Evolutionary conservation across 2,797 vertebrate genomes (phyloP).

Genomic region (Oreochromis mossambicus): DNA sequence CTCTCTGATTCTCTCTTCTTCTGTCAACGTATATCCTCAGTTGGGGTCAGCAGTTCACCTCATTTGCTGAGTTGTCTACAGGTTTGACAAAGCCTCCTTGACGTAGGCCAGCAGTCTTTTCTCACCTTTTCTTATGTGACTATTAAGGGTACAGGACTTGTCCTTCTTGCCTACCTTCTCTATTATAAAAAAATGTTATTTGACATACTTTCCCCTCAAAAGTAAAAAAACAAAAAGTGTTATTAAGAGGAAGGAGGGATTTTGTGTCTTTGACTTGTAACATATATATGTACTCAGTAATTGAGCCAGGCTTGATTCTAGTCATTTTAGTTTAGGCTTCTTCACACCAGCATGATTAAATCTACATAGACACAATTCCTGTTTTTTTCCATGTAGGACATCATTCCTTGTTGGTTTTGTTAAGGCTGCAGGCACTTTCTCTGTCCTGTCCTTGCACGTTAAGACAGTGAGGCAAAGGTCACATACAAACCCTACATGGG

Average conservation of each 20-base stretch:
- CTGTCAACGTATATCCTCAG: not conserved
- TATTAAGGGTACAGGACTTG: not conserved
- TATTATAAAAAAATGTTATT: not conserved
- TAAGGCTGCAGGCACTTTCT: not conserved
- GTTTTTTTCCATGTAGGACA: not conserved
- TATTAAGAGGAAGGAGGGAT: not conserved
- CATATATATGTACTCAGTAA: not conserved
- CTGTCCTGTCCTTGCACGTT: slow-evolving; percentile 34
- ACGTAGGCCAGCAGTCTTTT: not conserved
- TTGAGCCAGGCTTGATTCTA: not conserved
- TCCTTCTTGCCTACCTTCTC: not conserved
- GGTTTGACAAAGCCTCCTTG: not conserved
- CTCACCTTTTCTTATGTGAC: not conserved
- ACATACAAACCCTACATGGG: slow-evolving; percentile 37
- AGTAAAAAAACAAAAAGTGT: rapidly evolving
- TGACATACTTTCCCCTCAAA: not conserved
- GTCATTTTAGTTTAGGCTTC: not conserved
- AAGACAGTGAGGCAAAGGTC: slow-evolving; percentile 40
- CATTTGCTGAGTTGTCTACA: not conserved
- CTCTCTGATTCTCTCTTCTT: not conserved
- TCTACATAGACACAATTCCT: not conserved
- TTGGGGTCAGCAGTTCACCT: not conserved
- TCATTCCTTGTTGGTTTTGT: not conserved
- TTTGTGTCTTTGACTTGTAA: not conserved
- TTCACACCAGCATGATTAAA: not conserved